Evolutionary conservation across 2,888 invertebrate species (phyloP).

Genomic region (Morpho helenor): DNA sequence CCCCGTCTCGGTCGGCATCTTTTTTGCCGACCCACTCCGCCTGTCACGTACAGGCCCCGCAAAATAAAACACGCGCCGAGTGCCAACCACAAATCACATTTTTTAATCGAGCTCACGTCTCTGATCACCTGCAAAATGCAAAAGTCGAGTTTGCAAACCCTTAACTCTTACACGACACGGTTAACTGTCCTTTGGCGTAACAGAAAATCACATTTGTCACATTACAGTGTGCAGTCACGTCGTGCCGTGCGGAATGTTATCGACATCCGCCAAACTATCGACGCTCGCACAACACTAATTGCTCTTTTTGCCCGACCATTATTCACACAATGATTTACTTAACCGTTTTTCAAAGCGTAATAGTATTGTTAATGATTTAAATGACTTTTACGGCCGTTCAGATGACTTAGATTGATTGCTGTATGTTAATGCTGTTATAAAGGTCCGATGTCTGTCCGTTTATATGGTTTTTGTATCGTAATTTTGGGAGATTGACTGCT

Average conservation of each 20-base stretch:
- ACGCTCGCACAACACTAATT: constrained; percentile 72
- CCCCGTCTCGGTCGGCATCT: constrained; percentile 20
- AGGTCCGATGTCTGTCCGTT: constrained; percentile 17
- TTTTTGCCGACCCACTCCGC: constrained; percentile 43
- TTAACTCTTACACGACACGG: constrained; percentile 35
- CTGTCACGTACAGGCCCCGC: constrained; percentile 66
- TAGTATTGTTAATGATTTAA: constrained; percentile 62
- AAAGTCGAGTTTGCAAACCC: constrained; percentile 19
- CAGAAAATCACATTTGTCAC: constrained; percentile 36
- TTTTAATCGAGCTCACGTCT: constrained; percentile 76
- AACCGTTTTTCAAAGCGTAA: constrained; percentile 50
- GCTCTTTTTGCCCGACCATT: constrained; percentile 62
- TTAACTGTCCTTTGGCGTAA: constrained; percentile 30
- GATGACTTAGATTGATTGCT: constrained; percentile 64
- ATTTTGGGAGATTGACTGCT: constrained; percentile 17
- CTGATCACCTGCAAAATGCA: constrained; percentile 37
- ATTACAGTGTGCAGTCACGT: constrained; percentile 69
- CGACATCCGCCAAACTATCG: constrained; percentile 76
- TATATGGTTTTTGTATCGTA: constrained; percentile 16
- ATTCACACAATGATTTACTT: constrained; percentile 70
- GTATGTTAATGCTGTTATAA: constrained; percentile 28
- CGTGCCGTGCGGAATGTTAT: constrained; percentile 62
- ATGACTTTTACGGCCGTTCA: constrained; percentile 58
- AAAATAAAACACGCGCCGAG: constrained; percentile 72
- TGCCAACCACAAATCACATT: constrained; percentile 76